These are phyloP conservation scores for Montipora cactus DNA, from an alignment of 64 coral and sea anemone genomes.

Conservation along the genomic window DNA sequence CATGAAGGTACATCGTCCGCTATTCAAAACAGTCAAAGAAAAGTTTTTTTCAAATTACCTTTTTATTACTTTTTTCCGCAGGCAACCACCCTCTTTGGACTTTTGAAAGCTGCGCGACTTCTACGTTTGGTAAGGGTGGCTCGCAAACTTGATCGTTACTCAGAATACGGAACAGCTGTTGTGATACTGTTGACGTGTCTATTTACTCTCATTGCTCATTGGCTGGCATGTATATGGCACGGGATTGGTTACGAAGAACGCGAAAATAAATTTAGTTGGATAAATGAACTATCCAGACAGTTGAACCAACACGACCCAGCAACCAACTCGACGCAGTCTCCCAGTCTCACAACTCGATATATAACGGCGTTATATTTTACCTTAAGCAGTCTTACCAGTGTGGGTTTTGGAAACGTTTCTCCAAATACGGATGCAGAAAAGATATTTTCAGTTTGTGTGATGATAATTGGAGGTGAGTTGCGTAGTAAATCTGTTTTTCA, in stretches of 20 bases:
- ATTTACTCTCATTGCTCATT: constrained; percentile 92
- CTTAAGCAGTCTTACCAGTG: constrained; percentile 90
- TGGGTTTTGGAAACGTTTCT: constrained; percentile 96
- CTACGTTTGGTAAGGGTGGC: constrained; percentile 94
- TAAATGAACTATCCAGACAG: constrained; percentile 55
- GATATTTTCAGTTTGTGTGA: constrained; percentile 91
- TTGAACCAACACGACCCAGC: not conserved
- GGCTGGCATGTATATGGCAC: constrained; percentile 98
- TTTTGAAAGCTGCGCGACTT: constrained; percentile 91
- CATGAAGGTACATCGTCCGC: too few relatives aligned
- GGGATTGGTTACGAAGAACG: constrained; percentile 76
- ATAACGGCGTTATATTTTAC: constrained; percentile 92
- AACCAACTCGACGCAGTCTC: constrained; percentile 23
- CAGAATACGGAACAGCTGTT: constrained; percentile 94
- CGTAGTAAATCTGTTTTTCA: not conserved
- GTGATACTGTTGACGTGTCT: constrained; percentile 89
- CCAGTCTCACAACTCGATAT: constrained; percentile 62
- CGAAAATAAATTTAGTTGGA: constrained; percentile 70
- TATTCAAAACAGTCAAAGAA: too few relatives aligned
- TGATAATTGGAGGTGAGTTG: constrained; percentile 92
- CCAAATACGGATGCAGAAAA: constrained; percentile 93
- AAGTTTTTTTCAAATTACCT: not conserved
- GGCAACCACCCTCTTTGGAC: constrained; percentile 85
- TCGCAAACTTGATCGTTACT: constrained; percentile 96
- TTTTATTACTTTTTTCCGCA: constrained; percentile 19